phyloP scores from a whole-genome alignment of 2,797 vertebrate species.

The Protosalanx chinensis region DNA sequence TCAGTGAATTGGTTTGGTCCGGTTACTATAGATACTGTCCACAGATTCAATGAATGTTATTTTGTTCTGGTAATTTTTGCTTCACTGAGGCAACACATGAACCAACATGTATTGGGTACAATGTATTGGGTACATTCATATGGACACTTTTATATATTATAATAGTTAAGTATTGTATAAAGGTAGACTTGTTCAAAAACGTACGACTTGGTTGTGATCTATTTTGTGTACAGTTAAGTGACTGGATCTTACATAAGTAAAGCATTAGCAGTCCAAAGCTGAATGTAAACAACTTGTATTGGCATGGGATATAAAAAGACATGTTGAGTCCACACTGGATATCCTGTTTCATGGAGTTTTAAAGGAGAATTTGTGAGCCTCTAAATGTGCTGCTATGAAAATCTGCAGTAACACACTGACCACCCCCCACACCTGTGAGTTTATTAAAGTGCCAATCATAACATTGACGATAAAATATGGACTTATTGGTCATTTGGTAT shows the following conservation, averaged over 20 bases:
- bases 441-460: not conserved
- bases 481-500: too few relatives aligned
- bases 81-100: constrained; percentile 18
- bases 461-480: not conserved
- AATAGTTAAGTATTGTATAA: not conserved
- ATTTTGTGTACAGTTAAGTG: not conserved
- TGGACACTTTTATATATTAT: not conserved
- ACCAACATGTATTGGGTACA: not conserved
- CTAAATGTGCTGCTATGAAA: too few relatives aligned
- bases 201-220: not conserved
- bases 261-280: not conserved
- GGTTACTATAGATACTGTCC: constrained; percentile 44
- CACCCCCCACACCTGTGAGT: not conserved
- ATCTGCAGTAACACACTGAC: too few relatives aligned
- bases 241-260: not conserved
- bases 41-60: constrained; percentile 38
- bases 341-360: not conserved
- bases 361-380: not conserved
- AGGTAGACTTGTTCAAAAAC: not conserved
- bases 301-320: not conserved
- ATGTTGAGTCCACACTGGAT: not conserved
- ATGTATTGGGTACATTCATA: not conserved
- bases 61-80: constrained; percentile 36
- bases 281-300: not conserved
- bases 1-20: constrained; percentile 25